Conservation (phyloP, 2,113 vertebrate genomes). For the Zootoca vivipara region DNA sequence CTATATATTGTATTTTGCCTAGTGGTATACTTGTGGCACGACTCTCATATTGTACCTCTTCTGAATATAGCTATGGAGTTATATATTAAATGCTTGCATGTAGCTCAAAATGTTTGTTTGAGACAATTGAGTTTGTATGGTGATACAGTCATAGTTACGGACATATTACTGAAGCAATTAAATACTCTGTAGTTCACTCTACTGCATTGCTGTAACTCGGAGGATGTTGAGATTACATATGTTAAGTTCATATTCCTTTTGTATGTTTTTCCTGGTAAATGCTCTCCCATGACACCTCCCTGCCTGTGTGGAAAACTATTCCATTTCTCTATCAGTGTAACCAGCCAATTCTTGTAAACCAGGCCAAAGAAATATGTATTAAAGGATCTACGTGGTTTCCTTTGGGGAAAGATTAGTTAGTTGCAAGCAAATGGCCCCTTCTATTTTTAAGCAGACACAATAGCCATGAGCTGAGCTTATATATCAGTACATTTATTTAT, state of each 20-base stretch:
- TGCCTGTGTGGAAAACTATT: background rate
- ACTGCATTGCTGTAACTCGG: background rate
- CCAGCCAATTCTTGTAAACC: background rate
- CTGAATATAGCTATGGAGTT: background rate
- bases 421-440: too few relatives aligned
- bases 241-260: background rate
- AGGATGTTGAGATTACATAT: background rate
- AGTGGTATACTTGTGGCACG: background rate
- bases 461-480: too few relatives aligned
- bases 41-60: background rate
- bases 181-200: background rate
- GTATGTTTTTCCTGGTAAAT: background rate
- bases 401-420: too few relatives aligned
- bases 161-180: too few relatives aligned
- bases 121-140: background rate
- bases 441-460: too few relatives aligned
- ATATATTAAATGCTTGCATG: background rate
- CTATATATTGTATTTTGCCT: background rate
- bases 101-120: background rate
- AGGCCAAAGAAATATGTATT: background rate
- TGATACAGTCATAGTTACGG: background rate
- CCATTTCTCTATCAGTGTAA: background rate
- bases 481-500: too few relatives aligned
- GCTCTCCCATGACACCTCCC: background rate
- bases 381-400: background rate